Base-by-base conservation (phyloP, 2,797 vertebrate species). In the Okamejei kenojei region DNA sequence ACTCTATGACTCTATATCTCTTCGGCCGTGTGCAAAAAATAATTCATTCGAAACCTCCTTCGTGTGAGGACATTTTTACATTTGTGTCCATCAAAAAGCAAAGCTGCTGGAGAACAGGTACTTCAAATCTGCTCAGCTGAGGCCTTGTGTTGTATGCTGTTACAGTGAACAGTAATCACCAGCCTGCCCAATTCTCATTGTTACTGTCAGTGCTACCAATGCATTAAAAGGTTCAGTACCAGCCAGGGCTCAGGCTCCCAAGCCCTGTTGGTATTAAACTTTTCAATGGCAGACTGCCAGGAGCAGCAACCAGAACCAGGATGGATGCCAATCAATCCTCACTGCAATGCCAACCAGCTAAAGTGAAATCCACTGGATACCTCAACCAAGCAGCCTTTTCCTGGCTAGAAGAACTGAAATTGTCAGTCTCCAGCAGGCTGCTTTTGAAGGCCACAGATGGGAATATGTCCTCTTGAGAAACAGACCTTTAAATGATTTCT, bases 221-320 rank as follows among this genome's bases (percentile, higher is more conserved):
- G 68, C 71, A 92, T 54, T 92, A 76, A 92, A 92, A 76, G 90
- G 71, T 74, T 92, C 73, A 58, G 90, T 54, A 76, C 90, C 71
- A 92, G 90, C 90, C 90, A 92, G 90, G 21, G 90, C 88, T 91
- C 71, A 76, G 35, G 38, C 23, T 63, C 68, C 84, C 84, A 68
- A 35, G 84, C 84, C 71, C 90, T 45, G 90, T 38, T 73, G 90
- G 90, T 74, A 76, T 92, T 76, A 92, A 88, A 74, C 90, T 74
- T 92, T 76, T 45, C 45, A 92, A 58, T 76, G 90, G 68, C 35
- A 76, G 15, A 26, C 21, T 74, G 90, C 71, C 68, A 76, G 90
- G 5, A 92, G 74, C 71, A 92, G 71, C 90, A 92, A 74, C 90
- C 90, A 92, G 71, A 76, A 92, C 71, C 71, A 92, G 90, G 68